Base-by-base conservation (phyloP, 2,888 invertebrate species). In the Melieria crassipennis region DNA sequence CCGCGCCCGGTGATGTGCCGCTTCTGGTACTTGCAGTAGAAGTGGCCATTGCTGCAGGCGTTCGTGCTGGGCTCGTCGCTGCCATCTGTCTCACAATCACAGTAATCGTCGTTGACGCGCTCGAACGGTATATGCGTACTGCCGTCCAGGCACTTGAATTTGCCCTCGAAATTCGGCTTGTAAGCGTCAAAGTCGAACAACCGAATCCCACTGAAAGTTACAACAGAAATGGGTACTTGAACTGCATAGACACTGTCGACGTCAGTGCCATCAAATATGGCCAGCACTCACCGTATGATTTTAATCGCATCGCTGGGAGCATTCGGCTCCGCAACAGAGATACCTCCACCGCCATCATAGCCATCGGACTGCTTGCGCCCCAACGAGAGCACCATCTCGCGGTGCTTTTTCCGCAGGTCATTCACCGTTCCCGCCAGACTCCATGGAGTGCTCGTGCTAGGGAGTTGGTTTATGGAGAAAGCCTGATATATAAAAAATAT, bases 51-150 rank as follows among this genome's bases (percentile, higher is more conserved):
- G 0, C 90, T 87, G 86, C 98, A 98, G 7, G 98, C 98, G 81
- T 91, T 91, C 7, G 98, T 98, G 73, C 97, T 96, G 62, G 93
- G 92, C 84, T 93, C 92, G 80, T 93, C 93, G 58, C 91, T 90
- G 10, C 91, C 92, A 87, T 94, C 96, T 78, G 89, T 85, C 69
- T 83, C 83, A 87, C 96, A 96, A 85, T 96, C 96, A 88, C 96
- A 96, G 82, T 91, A 96, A 84, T 96, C 92, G 86, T 96, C 95
- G 83, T 96, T 96, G 3, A 96, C 87, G 77, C 88, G 88, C 7
- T 86, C 79, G 81, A 89, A 91, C 2, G 88, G 84, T 65, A 92
- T 89, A 75, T 88, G 86, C 69, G 85, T 82, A 71, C 84, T 86
- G 10, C 86, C 86, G 67, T 81, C 80, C 65, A 89, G 81, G 68